Evolutionary conservation across 2,113 vertebrate species (phyloP).

Genomic region (Dromaius novaehollandiae): DNA sequence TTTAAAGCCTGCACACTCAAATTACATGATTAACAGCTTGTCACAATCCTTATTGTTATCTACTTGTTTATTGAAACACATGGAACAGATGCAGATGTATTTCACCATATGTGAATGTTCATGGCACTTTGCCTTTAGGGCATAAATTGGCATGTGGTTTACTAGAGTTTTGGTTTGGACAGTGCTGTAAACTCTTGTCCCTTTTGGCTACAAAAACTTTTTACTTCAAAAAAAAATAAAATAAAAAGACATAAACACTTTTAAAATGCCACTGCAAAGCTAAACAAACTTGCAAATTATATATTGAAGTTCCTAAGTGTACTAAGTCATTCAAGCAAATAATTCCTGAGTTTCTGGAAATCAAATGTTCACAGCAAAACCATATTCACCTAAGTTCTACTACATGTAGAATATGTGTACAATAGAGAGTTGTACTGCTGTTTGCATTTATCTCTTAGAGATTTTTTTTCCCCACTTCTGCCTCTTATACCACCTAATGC

Average conservation of each 20-base stretch:
- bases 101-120: rapidly evolving
- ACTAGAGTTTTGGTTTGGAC: neutral
- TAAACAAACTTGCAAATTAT: neutral
- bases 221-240: neutral
- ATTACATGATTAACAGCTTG: neutral
- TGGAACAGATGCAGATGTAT: neutral
- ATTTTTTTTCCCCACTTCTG: neutral
- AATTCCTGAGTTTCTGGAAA: neutral
- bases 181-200: neutral
- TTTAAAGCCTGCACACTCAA: neutral
- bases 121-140: rapidly evolving
- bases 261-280: neutral
- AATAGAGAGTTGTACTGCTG: neutral
- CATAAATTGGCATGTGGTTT: neutral
- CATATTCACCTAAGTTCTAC: neutral
- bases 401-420: too few species aligned
- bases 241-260: neutral
- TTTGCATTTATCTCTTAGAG: neutral
- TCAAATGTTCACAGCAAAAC: rapidly evolving
- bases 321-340: neutral
- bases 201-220: neutral
- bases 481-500: rapidly evolving
- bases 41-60: too few species aligned
- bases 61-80: neutral
- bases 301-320: neutral